Conservation (phyloP, 2,797 vertebrate genomes). For the Enteromius trimaculatus region DNA sequence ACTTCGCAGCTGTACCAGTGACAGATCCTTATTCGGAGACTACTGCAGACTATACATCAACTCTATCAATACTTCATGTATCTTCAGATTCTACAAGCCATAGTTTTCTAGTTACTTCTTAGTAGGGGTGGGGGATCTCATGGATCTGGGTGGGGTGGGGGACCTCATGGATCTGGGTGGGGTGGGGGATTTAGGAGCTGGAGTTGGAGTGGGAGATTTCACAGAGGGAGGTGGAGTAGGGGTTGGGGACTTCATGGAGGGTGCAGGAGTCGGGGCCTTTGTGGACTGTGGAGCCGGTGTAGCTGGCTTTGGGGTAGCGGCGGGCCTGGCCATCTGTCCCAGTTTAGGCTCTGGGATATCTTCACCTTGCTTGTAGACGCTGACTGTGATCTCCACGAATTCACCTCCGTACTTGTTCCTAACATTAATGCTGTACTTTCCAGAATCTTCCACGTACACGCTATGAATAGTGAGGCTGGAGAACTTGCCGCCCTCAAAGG, state of each 20-base stretch:
- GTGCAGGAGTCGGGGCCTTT: constrained; percentile 55
- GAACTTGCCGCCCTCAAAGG: constrained; percentile 88
- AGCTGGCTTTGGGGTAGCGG: constrained; percentile 49
- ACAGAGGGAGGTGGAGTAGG: constrained; percentile 63
- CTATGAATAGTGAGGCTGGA: constrained; percentile 88
- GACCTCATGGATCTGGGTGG: constrained; percentile 62
- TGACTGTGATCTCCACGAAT: constrained; percentile 96
- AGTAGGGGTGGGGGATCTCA: constrained; percentile 73
- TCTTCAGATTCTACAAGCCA: constrained; percentile 34
- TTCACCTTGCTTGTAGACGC: constrained; percentile 93
- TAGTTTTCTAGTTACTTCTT: constrained; percentile 69
- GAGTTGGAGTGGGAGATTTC: constrained; percentile 63
- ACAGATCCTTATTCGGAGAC: constrained; percentile 40
- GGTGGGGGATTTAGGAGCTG: constrained; percentile 68
- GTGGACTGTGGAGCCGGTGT: constrained; percentile 57
- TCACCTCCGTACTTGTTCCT: constrained; percentile 97
- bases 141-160: constrained; percentile 60
- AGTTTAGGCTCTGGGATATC: constrained; percentile 83
- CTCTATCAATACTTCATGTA: constrained; percentile 50
- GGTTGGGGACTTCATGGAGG: constrained; percentile 60
- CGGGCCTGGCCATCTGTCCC: constrained; percentile 72
- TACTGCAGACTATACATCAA: constrained; percentile 58
- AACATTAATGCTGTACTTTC: constrained; percentile 96
- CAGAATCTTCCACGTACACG: constrained; percentile 91
- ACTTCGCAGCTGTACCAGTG: not conserved